Conservation (phyloP, 2,113 vertebrate species). For the Phalacrocorax carbo region DNA sequence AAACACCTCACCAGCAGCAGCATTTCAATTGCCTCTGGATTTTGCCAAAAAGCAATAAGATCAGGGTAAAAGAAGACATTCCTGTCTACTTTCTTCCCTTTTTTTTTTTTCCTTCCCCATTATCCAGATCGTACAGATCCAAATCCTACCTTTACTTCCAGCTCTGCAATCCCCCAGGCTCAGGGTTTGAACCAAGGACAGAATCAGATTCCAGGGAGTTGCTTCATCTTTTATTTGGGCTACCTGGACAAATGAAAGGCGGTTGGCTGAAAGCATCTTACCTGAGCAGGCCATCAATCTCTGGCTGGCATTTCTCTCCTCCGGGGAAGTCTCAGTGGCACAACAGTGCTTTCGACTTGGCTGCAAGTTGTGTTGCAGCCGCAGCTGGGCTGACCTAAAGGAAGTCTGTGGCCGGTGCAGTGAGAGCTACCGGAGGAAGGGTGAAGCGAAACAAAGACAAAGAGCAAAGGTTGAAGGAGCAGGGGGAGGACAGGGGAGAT, state of each 20-base stretch:
- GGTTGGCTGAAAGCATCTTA: background rate
- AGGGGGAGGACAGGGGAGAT: background rate
- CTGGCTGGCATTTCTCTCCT: background rate
- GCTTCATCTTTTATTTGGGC: background rate
- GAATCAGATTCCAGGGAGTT: background rate
- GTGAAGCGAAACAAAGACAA: background rate
- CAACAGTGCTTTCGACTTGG: background rate
- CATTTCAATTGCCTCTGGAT: accelerated
- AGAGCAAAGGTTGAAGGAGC: background rate
- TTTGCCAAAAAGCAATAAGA: background rate
- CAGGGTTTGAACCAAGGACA: background rate
- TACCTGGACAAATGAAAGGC: background rate
- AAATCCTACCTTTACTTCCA: background rate
- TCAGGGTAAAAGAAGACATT: background rate
- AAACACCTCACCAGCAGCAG: background rate
- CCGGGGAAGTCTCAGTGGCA: background rate
- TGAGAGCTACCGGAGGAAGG: conserved; percentile 35
- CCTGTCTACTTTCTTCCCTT: background rate
- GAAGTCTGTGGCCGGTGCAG: background rate
- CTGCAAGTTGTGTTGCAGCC: background rate
- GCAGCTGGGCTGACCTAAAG: background rate
- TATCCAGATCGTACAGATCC: background rate
- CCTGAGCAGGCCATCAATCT: background rate
- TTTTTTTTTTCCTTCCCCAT: no score
- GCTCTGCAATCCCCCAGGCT: background rate